A percentile compares a stretch with the other conserved stretches of the same genome.
Conservation (phyloP, 2,113 vertebrate genomes). For the Erinaceus europaeus region DNA sequence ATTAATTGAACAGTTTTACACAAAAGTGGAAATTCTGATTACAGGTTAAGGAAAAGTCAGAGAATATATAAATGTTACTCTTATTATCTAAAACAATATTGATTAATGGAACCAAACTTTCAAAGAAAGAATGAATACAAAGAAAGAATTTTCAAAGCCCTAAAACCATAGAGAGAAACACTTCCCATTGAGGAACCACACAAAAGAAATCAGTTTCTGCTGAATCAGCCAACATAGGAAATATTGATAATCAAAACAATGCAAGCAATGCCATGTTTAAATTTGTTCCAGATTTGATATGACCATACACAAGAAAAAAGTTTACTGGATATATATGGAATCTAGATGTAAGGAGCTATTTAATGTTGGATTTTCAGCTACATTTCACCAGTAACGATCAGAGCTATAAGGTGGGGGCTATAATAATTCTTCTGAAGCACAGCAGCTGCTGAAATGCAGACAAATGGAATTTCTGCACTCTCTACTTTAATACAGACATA, state of each 20-base stretch:
- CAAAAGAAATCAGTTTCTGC: not conserved
- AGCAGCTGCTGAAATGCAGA: constrained; percentile 7
- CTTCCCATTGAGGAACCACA: not conserved
- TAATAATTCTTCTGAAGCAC: not conserved
- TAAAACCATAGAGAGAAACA: not conserved
- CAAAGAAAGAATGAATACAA: constrained; percentile 19
- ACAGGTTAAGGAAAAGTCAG: not conserved
- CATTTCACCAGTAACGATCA: not conserved
- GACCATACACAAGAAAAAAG: not conserved
- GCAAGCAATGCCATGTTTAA: not conserved
- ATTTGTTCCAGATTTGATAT: constrained; percentile 42
- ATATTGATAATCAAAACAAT: not conserved
- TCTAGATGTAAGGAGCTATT: not conserved
- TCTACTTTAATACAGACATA: not conserved
- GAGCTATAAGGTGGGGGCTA: not conserved
- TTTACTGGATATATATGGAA: constrained; percentile 20
- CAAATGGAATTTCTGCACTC: not conserved
- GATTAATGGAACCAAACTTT: not conserved
- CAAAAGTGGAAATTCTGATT: not conserved
- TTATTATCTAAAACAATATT: not conserved
- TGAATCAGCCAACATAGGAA: not conserved
- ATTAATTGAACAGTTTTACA: not conserved
- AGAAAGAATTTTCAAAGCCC: not conserved
- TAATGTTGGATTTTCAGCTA: not conserved
- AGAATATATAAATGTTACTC: not conserved